phyloP scores from a whole-genome alignment of 2,888 invertebrate genomes.

The Scrobipalpa costella region DNA sequence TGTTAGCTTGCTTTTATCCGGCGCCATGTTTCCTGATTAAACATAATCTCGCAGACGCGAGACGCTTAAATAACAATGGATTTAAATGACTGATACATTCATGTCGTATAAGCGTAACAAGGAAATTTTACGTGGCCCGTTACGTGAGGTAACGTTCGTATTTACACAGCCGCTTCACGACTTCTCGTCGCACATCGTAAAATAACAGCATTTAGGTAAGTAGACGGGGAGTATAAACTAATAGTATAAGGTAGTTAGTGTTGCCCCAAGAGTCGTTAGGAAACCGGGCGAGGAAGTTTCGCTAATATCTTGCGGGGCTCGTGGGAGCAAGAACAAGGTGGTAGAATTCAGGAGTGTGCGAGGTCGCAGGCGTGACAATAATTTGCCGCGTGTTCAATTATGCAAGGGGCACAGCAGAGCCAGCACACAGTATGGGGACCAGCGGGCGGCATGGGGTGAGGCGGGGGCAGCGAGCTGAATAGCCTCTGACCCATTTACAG shows the following conservation, averaged over 20 bases:
- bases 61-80: conserved; percentile 48
- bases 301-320: conserved; percentile 35
- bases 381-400: conserved; percentile 77
- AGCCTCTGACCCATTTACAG: conserved; percentile 78
- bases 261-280: conserved; percentile 22
- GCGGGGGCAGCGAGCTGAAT: conserved; percentile 53
- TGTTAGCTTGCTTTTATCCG: conserved; percentile 40
- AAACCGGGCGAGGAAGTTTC: conserved; percentile 15
- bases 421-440: conserved; percentile 49
- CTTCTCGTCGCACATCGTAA: conserved; percentile 3
- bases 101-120: conserved; percentile 15
- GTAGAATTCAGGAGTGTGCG: conserved; percentile 50
- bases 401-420: conserved; percentile 70
- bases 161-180: conserved; percentile 9
- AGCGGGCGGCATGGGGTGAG: conserved; percentile 45
- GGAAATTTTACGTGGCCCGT: conserved; percentile 17
- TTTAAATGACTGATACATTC: conserved; percentile 41
- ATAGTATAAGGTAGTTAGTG: conserved; percentile 25
- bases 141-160: conserved; percentile 10
- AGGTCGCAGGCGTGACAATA: conserved; percentile 67
- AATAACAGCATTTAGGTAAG: conserved; percentile 11
- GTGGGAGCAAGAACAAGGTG: conserved; percentile 33
- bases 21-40: conserved; percentile 52
- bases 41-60: conserved; percentile 48
- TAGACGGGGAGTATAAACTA: conserved; percentile 15